Base-by-base conservation (phyloP, 2,113 vertebrate genomes). In the Telmatochromis brachygnathus region DNA sequence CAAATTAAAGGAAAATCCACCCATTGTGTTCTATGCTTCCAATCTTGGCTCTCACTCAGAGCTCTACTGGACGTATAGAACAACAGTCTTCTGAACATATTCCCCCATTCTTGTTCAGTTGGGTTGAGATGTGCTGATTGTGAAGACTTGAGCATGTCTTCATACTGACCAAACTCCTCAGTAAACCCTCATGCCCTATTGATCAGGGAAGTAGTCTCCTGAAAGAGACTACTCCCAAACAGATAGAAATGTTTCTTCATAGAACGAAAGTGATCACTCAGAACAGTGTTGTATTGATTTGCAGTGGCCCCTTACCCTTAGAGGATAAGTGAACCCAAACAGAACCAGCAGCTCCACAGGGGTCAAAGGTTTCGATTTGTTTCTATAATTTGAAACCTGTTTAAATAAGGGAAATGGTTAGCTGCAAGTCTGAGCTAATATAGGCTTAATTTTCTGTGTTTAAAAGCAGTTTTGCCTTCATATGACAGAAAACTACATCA, bases 31-130 rank as follows among this genome's bases (percentile, higher is more conserved):
- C 26, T 75, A 47, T 75, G 9, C 15, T 5, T 75, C 70, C 23
- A 28, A 28, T 28, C 39, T 75, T 75, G 68, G 13, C 68, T 3
- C 23, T 26, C 14, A 0, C 70, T 47, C 42, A 19, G 70, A 77
- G 6, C 26, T 28, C 45, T 30, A 8, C 26, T 77, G 45, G 45
- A 77, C 2, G 45, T 19, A n/a, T 77, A 77, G 45, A 49, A 30
- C 15, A 30, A 11, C 26, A n/a, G 10, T 51, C 3, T 0, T 77
- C 15, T 0, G 1, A 45, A 47, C 2, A 47, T 45, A 26, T 73
- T 17, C 5, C 5, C 39, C 37, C 39, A 47, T 75, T 47, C 14
- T 4, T 75, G 23, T 47, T 47, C 21, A 28, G 39, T 17, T 49
- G 15, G 42, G 70, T 12, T 1, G 23, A 75, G 21, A 75, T 28